phyloP scores from a whole-genome alignment of 2,888 invertebrate species.

The Troides helena region DNA sequence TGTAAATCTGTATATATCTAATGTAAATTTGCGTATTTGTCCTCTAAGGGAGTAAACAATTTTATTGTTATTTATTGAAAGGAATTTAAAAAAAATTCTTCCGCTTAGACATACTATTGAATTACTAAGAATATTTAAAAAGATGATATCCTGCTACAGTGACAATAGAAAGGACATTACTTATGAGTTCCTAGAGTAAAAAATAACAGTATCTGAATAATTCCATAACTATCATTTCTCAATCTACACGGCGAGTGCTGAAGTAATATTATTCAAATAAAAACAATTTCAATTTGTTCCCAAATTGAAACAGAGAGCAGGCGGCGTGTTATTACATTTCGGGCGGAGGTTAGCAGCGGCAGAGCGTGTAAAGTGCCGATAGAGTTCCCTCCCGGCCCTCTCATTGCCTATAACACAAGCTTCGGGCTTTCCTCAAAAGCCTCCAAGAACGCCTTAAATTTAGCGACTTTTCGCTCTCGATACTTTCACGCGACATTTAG shows the following conservation, averaged over 20 bases:
- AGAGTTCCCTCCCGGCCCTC: constrained; percentile 73
- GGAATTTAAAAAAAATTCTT: background rate
- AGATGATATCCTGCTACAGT: background rate
- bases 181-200: constrained; percentile 26
- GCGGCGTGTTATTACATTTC: constrained; percentile 75
- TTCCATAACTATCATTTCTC: constrained; percentile 49
- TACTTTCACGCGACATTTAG: constrained; percentile 73
- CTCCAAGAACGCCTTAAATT: constrained; percentile 75
- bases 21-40: background rate
- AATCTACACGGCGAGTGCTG: constrained; percentile 42
- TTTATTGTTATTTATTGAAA: background rate
- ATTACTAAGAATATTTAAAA: background rate
- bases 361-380: constrained; percentile 79
- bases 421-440: constrained; percentile 76
- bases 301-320: constrained; percentile 80
- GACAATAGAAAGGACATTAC: background rate
- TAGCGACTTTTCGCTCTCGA: constrained; percentile 77
- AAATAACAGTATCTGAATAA: constrained; percentile 40
- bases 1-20: background rate
- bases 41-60: background rate
- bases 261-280: constrained; percentile 79
- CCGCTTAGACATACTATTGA: background rate
- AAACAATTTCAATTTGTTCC: constrained; percentile 81
- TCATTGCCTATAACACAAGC: constrained; percentile 77
- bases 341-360: constrained; percentile 76